Evolutionary conservation across 2,888 invertebrate species (phyloP).

Genomic region (Drosophila atroscutellata): DNA sequence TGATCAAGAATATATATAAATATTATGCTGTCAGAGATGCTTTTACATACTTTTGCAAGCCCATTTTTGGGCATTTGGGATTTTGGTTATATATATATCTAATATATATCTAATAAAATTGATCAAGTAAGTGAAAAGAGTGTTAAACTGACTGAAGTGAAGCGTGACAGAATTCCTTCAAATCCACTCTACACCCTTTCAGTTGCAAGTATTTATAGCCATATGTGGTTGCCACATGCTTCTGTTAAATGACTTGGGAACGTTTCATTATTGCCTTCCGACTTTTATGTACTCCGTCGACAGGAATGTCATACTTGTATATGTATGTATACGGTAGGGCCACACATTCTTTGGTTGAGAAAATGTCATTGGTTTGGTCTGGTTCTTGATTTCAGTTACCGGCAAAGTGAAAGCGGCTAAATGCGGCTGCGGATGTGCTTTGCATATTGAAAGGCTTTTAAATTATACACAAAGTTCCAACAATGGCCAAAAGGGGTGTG

Average conservation of each 20-base stretch:
- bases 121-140: not conserved
- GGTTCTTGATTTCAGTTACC: conserved; percentile 42
- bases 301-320: conserved; percentile 55
- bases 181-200: not conserved
- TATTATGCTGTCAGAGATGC: not conserved
- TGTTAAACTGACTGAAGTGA: not conserved
- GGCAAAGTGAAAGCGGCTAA: conserved; percentile 53
- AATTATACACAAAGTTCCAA: conserved; percentile 35
- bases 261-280: conserved; percentile 70
- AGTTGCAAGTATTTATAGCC: conserved; percentile 32
- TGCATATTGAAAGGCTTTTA: conserved; percentile 67
- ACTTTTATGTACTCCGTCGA: conserved; percentile 71
- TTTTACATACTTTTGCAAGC: not conserved
- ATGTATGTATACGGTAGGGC: conserved; percentile 27
- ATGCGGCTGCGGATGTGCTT: conserved; percentile 67
- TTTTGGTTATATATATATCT: not conserved
- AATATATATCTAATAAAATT: not conserved
- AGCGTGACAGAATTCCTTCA: not conserved
- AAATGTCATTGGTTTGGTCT: conserved; percentile 35
- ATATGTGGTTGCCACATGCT: conserved; percentile 52
- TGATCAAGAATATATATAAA: not conserved
- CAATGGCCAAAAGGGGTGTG: conserved; percentile 6
- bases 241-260: conserved; percentile 63
- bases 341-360: conserved; percentile 42
- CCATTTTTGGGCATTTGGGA: not conserved